phyloP scores from a whole-genome alignment of 2,888 invertebrate species.

The Thecophora atra region DNA sequence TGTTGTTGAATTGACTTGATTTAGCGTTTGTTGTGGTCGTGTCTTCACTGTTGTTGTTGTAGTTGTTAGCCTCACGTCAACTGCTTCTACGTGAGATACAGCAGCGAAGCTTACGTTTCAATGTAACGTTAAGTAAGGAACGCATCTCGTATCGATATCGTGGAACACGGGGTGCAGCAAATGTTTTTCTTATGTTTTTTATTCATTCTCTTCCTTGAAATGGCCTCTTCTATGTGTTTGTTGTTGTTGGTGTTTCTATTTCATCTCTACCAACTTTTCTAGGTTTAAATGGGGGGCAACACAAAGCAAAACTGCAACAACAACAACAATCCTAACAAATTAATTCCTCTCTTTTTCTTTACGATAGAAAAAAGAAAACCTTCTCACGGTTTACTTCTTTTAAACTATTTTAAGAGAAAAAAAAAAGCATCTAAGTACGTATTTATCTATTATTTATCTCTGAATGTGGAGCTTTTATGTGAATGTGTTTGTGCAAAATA shows the following conservation, averaged over 20 bases:
- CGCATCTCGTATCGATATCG: conserved; percentile 33
- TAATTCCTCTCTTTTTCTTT: conserved; percentile 1
- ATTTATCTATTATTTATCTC: neutral
- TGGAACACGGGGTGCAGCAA: conserved; percentile 5
- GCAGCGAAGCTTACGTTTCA: conserved; percentile 29
- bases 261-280: neutral
- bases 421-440: neutral
- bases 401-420: conserved; percentile 42
- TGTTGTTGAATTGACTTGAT: conserved; percentile 16
- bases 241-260: neutral
- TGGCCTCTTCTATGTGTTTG: neutral
- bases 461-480: neutral
- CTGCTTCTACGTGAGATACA: conserved; percentile 36
- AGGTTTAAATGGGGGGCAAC: neutral
- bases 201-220: conserved; percentile 16
- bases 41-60: conserved; percentile 14
- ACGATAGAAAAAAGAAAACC: conserved; percentile 35
- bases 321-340: conserved; percentile 23
- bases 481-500: no score
- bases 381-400: conserved; percentile 65
- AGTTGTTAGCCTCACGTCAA: conserved; percentile 24
- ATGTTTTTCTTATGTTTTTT: conserved; percentile 24
- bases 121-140: conserved; percentile 4
- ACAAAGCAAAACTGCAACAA: neutral
- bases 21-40: conserved; percentile 13